Conservation (phyloP, 1,140 invertebrate species). For the Drosophila persimilis region DNA sequence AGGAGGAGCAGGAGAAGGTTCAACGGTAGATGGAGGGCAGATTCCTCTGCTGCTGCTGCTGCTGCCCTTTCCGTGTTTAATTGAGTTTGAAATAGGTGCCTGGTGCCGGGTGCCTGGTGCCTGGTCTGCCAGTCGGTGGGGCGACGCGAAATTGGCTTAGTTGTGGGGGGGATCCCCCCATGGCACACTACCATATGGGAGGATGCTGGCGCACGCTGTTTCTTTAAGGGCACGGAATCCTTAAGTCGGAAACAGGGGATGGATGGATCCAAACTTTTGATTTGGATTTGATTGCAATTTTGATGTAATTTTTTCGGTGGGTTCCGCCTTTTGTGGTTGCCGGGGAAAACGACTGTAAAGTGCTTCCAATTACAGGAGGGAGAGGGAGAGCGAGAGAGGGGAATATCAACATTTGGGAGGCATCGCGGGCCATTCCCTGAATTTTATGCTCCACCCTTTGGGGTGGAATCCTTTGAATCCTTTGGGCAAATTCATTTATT, state of each 20-base stretch:
- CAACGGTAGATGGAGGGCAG: background rate
- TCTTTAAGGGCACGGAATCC: conserved; percentile 2
- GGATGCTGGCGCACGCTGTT: background rate
- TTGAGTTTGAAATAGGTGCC: too few species aligned
- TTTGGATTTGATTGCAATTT: conserved; percentile 55
- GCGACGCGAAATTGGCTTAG: conserved; percentile 71
- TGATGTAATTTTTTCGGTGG: conserved; percentile 22
- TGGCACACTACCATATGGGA: conserved; percentile 14
- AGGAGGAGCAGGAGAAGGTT: background rate
- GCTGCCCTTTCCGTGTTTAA: background rate
- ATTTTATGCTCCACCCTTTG: conserved; percentile 65
- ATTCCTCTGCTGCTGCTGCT: background rate
- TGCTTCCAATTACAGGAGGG: conserved; percentile 1
- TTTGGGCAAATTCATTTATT: conserved; percentile 76
- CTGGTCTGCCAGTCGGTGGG: conserved; percentile 4
- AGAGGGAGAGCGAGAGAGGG: background rate
- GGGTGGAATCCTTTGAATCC: conserved; percentile 43
- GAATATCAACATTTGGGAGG: conserved; percentile 30
- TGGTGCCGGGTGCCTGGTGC: too few species aligned
- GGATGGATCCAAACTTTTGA: conserved; percentile 8
- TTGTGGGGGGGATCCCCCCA: conserved; percentile 33
- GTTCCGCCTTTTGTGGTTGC: conserved; percentile 17
- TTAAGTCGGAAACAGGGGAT: conserved; percentile 1
- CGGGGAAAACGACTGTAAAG: conserved; percentile 21
- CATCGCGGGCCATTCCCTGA: conserved; percentile 26